These are phyloP conservation scores for Schizaphis graminum DNA, from an alignment of 2,888 invertebrate genomes.

Conservation along the genomic window DNA sequence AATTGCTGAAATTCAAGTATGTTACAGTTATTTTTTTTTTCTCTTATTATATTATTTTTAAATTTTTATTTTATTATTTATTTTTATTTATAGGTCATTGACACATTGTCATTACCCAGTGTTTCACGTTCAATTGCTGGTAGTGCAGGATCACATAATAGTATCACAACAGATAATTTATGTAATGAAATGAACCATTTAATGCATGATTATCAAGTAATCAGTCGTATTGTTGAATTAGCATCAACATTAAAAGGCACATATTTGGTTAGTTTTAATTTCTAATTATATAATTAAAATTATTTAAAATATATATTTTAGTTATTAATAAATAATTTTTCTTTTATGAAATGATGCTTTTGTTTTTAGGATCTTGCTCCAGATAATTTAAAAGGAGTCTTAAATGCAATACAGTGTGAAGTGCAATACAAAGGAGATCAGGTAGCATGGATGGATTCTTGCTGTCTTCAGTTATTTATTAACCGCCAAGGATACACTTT, in stretches of 20 bases:
- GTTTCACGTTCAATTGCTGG: conserved; percentile 85
- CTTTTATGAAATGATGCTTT: neutral
- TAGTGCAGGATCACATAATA: conserved; percentile 79
- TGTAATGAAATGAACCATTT: conserved; percentile 92
- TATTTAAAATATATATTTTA: neutral
- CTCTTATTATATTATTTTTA: conserved; percentile 28
- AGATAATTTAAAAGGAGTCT: conserved; percentile 76
- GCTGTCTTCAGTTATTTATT: conserved; percentile 84
- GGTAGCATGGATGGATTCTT: conserved; percentile 94
- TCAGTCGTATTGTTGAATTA: conserved; percentile 87
- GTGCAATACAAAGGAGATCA: conserved; percentile 94
- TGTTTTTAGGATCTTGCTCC: conserved; percentile 76
- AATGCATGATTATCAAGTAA: conserved; percentile 94
- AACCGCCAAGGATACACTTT: conserved; percentile 83
- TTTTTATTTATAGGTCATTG: conserved; percentile 75
- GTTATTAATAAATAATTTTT: neutral
- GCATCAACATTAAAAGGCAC: conserved; percentile 81
- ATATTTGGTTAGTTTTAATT: conserved; percentile 75
- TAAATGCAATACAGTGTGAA: conserved; percentile 81
- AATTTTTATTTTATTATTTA: neutral
- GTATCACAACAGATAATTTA: conserved; percentile 79
- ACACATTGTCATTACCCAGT: conserved; percentile 86
- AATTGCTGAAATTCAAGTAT: conserved; percentile 84
- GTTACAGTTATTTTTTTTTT: conserved; percentile 44
- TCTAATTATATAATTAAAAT: neutral